Conservation (phyloP, 2,888 invertebrate species). For the Callosobruchus maculatus region DNA sequence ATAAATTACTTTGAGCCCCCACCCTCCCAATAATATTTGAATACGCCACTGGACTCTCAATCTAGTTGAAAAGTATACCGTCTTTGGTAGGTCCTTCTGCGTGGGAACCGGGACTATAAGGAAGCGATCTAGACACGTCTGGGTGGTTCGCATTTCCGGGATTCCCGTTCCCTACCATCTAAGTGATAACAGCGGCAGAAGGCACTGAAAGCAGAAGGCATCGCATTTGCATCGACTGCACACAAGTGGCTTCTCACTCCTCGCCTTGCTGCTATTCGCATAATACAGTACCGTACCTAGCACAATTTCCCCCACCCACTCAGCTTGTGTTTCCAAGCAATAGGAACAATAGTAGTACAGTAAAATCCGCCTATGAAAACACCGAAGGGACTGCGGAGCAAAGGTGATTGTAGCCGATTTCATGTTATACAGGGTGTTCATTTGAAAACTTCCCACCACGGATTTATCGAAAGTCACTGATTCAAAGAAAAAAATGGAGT, state of each 20-base stretch:
- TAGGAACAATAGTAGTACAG: too few species aligned
- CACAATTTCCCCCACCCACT: too few species aligned
- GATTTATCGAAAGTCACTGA: too few species aligned
- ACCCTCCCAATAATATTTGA: too few species aligned
- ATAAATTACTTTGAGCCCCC: too few species aligned
- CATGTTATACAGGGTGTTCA: too few species aligned
- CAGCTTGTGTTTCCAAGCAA: too few species aligned
- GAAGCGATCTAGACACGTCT: constrained; percentile 38
- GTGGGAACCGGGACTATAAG: constrained; percentile 31
- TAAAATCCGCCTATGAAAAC: too few species aligned
- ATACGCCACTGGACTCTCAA: background rate
- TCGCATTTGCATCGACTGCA: background rate
- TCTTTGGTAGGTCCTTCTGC: constrained; percentile 14
- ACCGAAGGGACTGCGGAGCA: too few species aligned
- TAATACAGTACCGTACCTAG: background rate
- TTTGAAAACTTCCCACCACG: too few species aligned
- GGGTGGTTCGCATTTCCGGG: constrained; percentile 33
- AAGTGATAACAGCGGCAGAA: background rate
- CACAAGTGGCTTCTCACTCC: background rate
- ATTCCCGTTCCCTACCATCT: constrained; percentile 21
- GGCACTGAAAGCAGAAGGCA: background rate
- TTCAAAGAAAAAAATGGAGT: too few species aligned
- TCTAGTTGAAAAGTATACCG: background rate
- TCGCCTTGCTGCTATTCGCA: background rate
- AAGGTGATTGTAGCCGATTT: too few species aligned